These are phyloP conservation scores for Oryzias javanicus DNA, from an alignment of 2,113 vertebrate genomes.

Conservation along the genomic window DNA sequence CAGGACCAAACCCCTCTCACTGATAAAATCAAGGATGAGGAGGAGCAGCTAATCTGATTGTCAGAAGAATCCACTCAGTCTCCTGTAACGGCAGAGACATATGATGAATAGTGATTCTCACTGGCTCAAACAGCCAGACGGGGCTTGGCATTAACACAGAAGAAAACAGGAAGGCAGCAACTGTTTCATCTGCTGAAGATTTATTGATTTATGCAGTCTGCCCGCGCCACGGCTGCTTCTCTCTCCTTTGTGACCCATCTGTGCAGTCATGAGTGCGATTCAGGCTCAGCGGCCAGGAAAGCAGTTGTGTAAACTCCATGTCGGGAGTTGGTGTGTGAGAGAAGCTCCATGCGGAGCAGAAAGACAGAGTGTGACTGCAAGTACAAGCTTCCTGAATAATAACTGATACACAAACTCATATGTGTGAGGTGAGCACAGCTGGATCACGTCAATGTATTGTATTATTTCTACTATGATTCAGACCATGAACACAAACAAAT, in stretches of 20 bases:
- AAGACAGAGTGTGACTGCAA: not conserved
- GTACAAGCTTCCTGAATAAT: conserved; percentile 6
- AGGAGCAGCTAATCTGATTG: conserved; percentile 36
- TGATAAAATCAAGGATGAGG: conserved; percentile 26
- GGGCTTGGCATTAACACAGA: conserved; percentile 26
- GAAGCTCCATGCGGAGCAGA: not conserved
- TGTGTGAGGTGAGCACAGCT: not conserved
- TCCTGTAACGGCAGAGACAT: conserved; percentile 24
- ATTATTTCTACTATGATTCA: not conserved
- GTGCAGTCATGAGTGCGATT: conserved; percentile 31
- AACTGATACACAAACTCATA: conserved; percentile 15
- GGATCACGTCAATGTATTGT: not conserved
- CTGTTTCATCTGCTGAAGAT: conserved; percentile 27
- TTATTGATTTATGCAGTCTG: conserved; percentile 44
- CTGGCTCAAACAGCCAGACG: conserved; percentile 27
- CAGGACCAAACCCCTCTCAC: conserved; percentile 20
- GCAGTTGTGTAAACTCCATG: conserved; percentile 33
- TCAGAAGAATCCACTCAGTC: conserved; percentile 31
- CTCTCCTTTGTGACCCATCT: conserved; percentile 35
- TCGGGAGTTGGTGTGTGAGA: conserved; percentile 11
- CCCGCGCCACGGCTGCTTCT: conserved; percentile 14
- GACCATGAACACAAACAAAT: not conserved
- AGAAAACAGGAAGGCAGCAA: conserved; percentile 18
- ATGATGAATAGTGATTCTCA: conserved; percentile 44
- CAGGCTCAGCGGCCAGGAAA: conserved; percentile 23